A percentile compares a stretch with the other conserved stretches of the same genome.
Evolutionary conservation across 2,113 vertebrate species (phyloP).

Genomic region (Takifugu flavidus): DNA sequence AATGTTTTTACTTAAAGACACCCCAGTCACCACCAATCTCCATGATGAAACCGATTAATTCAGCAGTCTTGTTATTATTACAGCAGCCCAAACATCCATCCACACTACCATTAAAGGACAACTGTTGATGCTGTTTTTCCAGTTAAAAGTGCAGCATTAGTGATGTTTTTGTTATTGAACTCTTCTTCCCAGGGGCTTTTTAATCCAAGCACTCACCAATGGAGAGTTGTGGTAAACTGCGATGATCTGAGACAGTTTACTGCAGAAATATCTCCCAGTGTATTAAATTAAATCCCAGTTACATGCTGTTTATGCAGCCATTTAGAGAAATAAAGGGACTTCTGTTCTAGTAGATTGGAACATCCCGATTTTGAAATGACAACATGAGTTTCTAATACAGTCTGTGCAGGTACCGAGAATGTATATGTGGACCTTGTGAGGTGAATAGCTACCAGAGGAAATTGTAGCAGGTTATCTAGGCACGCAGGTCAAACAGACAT

Average conservation of each 20-base stretch:
- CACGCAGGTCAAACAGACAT: slow-evolving; percentile 85
- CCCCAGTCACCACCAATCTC: no score
- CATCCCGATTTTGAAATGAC: background rate
- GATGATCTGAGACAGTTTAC: slow-evolving; percentile 15
- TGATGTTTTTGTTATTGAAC: background rate
- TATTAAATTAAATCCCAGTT: slow-evolving; percentile 4
- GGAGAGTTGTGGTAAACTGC: slow-evolving; percentile 6
- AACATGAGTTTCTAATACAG: background rate
- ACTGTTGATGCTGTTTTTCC: slow-evolving; percentile 20
- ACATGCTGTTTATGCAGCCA: slow-evolving; percentile 13
- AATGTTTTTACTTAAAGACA: no score
- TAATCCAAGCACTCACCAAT: slow-evolving; percentile 5
- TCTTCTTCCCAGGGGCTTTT: slow-evolving; percentile 2
- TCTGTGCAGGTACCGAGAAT: slow-evolving; percentile 6
- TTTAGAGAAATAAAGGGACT: slow-evolving; percentile 19
- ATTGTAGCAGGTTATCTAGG: background rate
- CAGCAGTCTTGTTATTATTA: slow-evolving; percentile 17
- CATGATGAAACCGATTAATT: background rate
- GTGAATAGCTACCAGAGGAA: slow-evolving; percentile 8
- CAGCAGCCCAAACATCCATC: background rate
- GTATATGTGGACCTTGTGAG: slow-evolving; percentile 2
- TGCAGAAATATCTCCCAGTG: slow-evolving; percentile 10
- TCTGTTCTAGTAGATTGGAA: background rate
- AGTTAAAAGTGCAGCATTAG: slow-evolving; percentile 11
- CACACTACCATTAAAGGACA: slow-evolving; percentile 4